phyloP scores from a whole-genome alignment of 2,797 vertebrate species.

The Megaceryle alcyon region DNA sequence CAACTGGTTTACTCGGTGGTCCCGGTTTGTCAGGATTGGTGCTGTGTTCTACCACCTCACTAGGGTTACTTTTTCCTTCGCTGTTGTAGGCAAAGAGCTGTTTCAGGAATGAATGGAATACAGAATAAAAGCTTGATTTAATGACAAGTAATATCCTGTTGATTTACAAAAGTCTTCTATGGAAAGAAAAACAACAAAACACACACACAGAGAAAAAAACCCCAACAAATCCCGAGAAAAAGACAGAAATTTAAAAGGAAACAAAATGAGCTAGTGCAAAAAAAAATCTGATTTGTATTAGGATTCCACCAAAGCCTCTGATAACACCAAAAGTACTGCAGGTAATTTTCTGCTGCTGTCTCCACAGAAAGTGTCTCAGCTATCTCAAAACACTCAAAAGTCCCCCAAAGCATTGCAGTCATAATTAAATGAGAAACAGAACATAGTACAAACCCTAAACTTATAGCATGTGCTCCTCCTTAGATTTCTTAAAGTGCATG shows the following conservation, averaged over 20 bases:
- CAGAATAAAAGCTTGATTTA: background rate
- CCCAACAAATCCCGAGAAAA: background rate
- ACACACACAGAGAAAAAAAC: too few relatives aligned
- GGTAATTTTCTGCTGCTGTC: background rate
- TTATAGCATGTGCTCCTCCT: conserved; percentile 82
- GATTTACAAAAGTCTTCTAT: background rate
- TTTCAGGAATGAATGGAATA: background rate
- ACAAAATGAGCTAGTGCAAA: background rate
- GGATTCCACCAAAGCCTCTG: background rate
- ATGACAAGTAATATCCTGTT: background rate
- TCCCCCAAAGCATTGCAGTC: background rate
- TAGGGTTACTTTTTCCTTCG: conserved; percentile 83
- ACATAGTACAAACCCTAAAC: conserved; percentile 76
- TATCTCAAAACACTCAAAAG: background rate
- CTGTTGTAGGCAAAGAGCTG: conserved; percentile 81
- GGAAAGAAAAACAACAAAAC: background rate
- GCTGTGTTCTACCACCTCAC: conserved; percentile 79
- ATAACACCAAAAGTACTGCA: background rate
- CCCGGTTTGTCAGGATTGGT: conserved; percentile 81
- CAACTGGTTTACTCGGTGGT: conserved; percentile 70
- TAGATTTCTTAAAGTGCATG: conserved; percentile 81
- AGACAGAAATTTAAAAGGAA: background rate
- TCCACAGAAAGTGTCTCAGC: accelerated
- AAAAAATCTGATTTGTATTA: background rate
- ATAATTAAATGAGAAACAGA: background rate